Base-by-base conservation (phyloP, 2,113 vertebrate species). In the Aspidoscelis tigris region DNA sequence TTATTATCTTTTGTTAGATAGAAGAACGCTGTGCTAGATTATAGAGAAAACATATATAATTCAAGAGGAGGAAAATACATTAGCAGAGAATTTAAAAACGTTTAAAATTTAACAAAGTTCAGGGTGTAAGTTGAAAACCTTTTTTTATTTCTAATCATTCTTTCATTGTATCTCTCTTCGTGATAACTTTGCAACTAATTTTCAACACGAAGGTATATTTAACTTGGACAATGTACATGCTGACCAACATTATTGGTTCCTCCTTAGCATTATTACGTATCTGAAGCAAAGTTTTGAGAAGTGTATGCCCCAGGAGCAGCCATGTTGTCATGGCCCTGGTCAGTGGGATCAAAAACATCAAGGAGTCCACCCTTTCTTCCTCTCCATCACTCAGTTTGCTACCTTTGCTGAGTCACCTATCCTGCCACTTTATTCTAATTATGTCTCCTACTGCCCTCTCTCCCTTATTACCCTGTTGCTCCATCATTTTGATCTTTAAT, bases 61-160 rank as follows among this genome's bases (percentile, higher is more conserved):
- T 85, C 85, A 85, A 84, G 76, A 81, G 41, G 55, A 26, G 75
- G 71, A 74, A 12, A 74, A 84, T 41, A 33, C 43, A 76, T 73
- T 88, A 20, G 3, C 83, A 24, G 83, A 87, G 86, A 87, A 91
- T 61, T 84, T 26, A 71, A 87, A 87, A 89, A 91, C 50, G 22
- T 75, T 89, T 89, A 83, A 24, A 41, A 88, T 76, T 76, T 58
- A 91, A 90, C 69, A 89, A 92, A 93, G 78, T 10, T 81, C 84
- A 90, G 24, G 81, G 26, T 33, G 74, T 80, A 86, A n/a, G 89
- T 11, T 55, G 73, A 92, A 90, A 61, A 79, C 21, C 72, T 69
- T 61, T 92, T 61, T 88, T 82, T 89, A 70, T 88, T 91, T 92
- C 75, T 84, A 81, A 80, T 80, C 0, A 87, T 70, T 90, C 92